These are phyloP conservation scores for Pedicia rivosa DNA, from an alignment of 2,888 invertebrate genomes.

Conservation along the genomic window DNA sequence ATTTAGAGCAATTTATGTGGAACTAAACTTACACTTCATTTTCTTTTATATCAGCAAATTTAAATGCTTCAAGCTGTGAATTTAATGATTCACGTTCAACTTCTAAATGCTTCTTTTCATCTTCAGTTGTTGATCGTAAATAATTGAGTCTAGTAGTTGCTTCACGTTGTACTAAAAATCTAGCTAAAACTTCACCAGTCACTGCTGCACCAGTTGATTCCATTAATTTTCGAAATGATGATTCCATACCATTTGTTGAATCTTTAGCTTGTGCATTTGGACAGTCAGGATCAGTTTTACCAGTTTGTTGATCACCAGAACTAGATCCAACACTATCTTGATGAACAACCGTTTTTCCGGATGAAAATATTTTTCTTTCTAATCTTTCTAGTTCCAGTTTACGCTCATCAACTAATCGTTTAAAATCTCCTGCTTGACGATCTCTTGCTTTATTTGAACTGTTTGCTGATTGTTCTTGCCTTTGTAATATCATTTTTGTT, in stretches of 20 bases:
- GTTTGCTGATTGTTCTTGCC: conserved; percentile 53
- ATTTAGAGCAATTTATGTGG: neutral
- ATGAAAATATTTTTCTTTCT: conserved; percentile 60
- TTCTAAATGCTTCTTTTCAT: conserved; percentile 55
- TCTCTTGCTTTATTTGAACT: conserved; percentile 49
- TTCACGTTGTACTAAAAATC: conserved; percentile 56
- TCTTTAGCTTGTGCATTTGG: conserved; percentile 22
- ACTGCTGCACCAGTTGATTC: conserved; percentile 62
- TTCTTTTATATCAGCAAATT: conserved; percentile 65
- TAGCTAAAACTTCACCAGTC: conserved; percentile 54
- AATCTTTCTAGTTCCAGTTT: conserved; percentile 57
- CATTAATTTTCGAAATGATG: conserved; percentile 56
- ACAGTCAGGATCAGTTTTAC: conserved; percentile 26
- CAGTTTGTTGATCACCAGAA: conserved; percentile 28
- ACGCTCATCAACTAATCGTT: conserved; percentile 52
- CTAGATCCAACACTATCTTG: conserved; percentile 41
- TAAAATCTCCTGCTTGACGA: conserved; percentile 42
- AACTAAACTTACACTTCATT: conserved; percentile 50
- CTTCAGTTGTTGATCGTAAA: conserved; percentile 53
- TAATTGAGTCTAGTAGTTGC: conserved; percentile 53
- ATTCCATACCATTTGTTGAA: conserved; percentile 36
- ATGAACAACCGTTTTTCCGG: conserved; percentile 33
- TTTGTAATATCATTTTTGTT: conserved; percentile 48
- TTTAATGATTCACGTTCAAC: conserved; percentile 44
- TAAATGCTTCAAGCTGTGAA: conserved; percentile 55